Conservation (phyloP, 2,113 vertebrate species). For the Artemisiospiza belli region DNA sequence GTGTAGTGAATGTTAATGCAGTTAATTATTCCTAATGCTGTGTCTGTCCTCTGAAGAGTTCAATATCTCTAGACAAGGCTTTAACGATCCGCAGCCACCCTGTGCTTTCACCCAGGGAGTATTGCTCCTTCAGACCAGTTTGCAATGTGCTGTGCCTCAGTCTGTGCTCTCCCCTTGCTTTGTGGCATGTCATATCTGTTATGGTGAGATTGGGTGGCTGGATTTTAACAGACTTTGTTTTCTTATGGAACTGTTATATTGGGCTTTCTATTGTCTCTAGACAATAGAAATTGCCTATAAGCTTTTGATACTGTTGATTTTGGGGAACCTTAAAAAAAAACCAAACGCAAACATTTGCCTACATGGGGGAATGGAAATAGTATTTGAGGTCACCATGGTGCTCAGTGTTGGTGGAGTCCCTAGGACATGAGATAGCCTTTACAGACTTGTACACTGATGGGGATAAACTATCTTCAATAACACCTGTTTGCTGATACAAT, state of each 20-base stretch:
- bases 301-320: not conserved
- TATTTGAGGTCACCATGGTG: not conserved
- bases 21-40: conserved; percentile 80
- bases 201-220: conserved; percentile 49
- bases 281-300: not conserved
- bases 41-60: conserved; percentile 40
- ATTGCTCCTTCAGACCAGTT: conserved; percentile 73
- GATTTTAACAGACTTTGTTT: conserved; percentile 70
- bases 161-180: not conserved
- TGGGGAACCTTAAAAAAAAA: not conserved
- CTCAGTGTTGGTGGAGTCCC: not conserved
- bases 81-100: conserved; percentile 57
- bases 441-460: not conserved
- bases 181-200: conserved; percentile 22
- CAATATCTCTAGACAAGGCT: conserved; percentile 74
- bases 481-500: not conserved
- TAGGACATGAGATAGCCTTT: not conserved
- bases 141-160: conserved; percentile 68
- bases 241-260: not conserved
- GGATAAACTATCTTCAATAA: not conserved
- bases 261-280: not conserved
- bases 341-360: not conserved
- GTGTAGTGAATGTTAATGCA: conserved; percentile 73
- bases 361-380: not conserved
- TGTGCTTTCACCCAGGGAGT: conserved; percentile 68